phyloP scores from a whole-genome alignment of 37 sponge, comb jelly and placozoan species.

The Halichondria panicea region DNA sequence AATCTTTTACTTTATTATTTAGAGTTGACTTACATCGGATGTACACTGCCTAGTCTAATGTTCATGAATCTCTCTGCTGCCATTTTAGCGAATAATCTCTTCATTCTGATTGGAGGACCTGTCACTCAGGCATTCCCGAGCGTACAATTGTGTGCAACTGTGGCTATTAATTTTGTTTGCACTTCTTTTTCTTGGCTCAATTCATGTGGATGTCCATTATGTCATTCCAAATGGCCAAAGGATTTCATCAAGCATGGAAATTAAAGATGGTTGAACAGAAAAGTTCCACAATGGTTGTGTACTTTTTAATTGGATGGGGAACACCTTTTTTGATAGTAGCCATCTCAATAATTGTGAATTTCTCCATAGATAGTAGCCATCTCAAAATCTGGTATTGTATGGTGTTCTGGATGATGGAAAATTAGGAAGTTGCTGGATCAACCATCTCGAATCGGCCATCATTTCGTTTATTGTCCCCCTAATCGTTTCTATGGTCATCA shows the following conservation, averaged over 20 bases:
- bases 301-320: constrained; percentile 30
- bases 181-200: constrained; percentile 9
- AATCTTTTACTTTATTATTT: not conserved
- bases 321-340: constrained; percentile 8
- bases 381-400: constrained; percentile 14
- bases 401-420: constrained; percentile 2
- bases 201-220: constrained; percentile 26
- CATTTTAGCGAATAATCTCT: constrained; percentile 16
- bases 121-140: not conserved
- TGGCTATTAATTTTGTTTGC: constrained; percentile 9
- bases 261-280: not conserved
- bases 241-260: not conserved
- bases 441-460: not conserved
- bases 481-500: constrained; percentile 15
- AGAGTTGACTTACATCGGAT: too few species aligned
- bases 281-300: not conserved
- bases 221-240: not conserved
- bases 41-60: constrained; percentile 19
- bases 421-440: constrained; percentile 40
- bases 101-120: constrained; percentile 8
- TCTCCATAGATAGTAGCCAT: not conserved
- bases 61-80: constrained; percentile 41
- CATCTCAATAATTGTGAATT: constrained; percentile 20
- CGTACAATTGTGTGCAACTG: not conserved
- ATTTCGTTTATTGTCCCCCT: constrained; percentile 26